A percentile compares a stretch with the other conserved stretches of the same genome.
phyloP scores from a whole-genome alignment of 2,888 invertebrate species.

The Mamestra brassicae region DNA sequence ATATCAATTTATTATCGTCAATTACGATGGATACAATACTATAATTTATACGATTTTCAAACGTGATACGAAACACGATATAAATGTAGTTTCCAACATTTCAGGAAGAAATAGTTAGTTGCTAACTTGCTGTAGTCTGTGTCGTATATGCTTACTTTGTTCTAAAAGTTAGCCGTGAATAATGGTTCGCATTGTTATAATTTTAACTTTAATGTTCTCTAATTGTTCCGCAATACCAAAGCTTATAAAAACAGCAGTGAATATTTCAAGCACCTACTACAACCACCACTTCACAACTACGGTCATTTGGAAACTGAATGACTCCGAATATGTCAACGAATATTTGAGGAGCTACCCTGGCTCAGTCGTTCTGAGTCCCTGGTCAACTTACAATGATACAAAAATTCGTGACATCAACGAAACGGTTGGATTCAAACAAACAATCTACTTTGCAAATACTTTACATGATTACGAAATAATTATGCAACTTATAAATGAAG shows the following conservation, averaged over 20 bases:
- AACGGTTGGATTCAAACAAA: constrained; percentile 69
- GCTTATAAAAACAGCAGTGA: constrained; percentile 67
- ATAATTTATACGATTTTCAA: constrained; percentile 29
- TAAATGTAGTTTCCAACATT: neutral
- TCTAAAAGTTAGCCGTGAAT: constrained; percentile 1
- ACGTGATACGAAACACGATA: neutral
- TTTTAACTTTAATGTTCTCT: constrained; percentile 10
- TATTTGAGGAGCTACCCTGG: constrained; percentile 71
- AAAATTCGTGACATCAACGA: constrained; percentile 54
- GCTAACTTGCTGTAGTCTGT: neutral
- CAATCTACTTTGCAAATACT: constrained; percentile 71
- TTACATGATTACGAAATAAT: constrained; percentile 71
- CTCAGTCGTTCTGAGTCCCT: constrained; percentile 63
- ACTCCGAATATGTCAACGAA: constrained; percentile 59
- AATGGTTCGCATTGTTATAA: constrained; percentile 25
- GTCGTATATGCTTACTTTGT: neutral
- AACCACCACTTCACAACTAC: constrained; percentile 64
- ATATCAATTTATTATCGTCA: constrained; percentile 1
- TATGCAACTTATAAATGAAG: constrained; percentile 64
- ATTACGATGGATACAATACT: constrained; percentile 1
- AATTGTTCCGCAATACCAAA: constrained; percentile 29
- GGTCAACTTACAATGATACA: constrained; percentile 54
- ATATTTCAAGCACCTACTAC: constrained; percentile 71
- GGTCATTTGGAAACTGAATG: constrained; percentile 70
- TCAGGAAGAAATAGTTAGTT: neutral